Base-by-base conservation (phyloP, 1,140 invertebrate species). In the Drosophila arawakana region DNA sequence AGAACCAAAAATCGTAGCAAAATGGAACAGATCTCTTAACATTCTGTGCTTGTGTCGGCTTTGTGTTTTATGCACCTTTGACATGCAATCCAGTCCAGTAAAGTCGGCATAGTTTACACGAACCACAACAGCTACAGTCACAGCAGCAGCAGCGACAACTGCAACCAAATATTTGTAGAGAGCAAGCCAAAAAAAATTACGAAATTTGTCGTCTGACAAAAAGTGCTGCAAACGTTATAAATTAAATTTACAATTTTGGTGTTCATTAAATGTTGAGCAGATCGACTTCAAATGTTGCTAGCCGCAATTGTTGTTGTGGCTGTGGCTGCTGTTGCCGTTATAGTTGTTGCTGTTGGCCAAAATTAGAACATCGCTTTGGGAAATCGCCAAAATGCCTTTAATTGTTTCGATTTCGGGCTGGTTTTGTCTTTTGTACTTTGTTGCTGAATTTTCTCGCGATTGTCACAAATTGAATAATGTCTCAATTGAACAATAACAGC, bases 131-230 rank as follows among this genome's bases (percentile, higher is more conserved):
- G 13, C 72, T 76, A 68, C 59, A 41, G 13, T 18, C 47, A 15
- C 47, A 49, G 41, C 21, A 47, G 13, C 30, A 65, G 18, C 57
- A 59, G 15, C 30, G n/a, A n/a, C n/a, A 73, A 11, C 13, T 21
- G 61, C 9, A 15, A 5, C 37, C 46, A 47, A 71, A 63, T 46
- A 35, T 35, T 11, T 30, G 59, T 34, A 11, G 25, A 62, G n/a
- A 11, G 18, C 18, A 21, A 21, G 18, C 1, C 1, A 21, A 41
- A 58, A 60, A 75, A 77, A 67, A 89, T 88, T 88, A 81, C 84
- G 84, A 89, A 89, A 89, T 89, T 89, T 89, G 84, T 89, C 85
- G 84, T 73, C 85, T 89, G 85, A 89, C 84, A 89, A 89, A 89
- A 89, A 89, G 85, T 61, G 72, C 71, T 62, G 71, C 73, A 84